Base-by-base conservation (phyloP, 2,797 vertebrate species). In the Lutjanus argentimaculatus region DNA sequence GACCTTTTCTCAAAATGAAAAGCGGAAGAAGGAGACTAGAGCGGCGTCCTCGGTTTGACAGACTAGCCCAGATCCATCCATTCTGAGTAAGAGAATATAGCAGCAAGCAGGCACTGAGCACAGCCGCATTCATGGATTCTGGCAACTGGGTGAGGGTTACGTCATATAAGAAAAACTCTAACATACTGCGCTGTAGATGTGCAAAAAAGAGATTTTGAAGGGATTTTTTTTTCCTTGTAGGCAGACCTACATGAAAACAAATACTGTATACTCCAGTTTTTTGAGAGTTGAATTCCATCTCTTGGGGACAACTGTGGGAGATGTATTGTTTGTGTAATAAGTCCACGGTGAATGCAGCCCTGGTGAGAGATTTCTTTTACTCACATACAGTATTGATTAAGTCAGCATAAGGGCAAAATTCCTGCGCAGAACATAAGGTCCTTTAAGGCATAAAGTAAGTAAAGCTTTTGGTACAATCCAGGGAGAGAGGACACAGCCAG, bases 381-480 rank as follows among this genome's bases (percentile, higher is more conserved):
- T 67, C 59, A 48, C 59, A 75, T 49, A 40, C n/a, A 53, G 55
- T 85, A 82, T 81, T 87, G 83, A 92, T 87, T 84, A 67, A 63
- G 16, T 72, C 30, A 49, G 48, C 53, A 21, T 49, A 74, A 11
- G 17, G 40, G 69, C 13, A 73, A 67, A 74, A 65, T 42, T 75
- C 75, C 66, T 79, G 61, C 67, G 55, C 19, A 74, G 84, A 85
- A 77, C 73, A 65, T 59, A 42, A 43, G 13, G 58, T 76, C 43
- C 67, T 78, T 78, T 4, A 75, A 67, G 74, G 43, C 58, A 68
- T 67, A 7, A 65, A 85, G 70, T n/a, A 72, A 72, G 74, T 58
- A 36, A 75, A 67, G 55, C 52, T 80, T 81, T 59, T 45, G 74
- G 16, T 73, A n/a, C n/a, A 51, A 59, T 86, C 25, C 7, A 7